Conservation (phyloP, 2,113 vertebrate species). For the Mystacornis crossleyi region DNA sequence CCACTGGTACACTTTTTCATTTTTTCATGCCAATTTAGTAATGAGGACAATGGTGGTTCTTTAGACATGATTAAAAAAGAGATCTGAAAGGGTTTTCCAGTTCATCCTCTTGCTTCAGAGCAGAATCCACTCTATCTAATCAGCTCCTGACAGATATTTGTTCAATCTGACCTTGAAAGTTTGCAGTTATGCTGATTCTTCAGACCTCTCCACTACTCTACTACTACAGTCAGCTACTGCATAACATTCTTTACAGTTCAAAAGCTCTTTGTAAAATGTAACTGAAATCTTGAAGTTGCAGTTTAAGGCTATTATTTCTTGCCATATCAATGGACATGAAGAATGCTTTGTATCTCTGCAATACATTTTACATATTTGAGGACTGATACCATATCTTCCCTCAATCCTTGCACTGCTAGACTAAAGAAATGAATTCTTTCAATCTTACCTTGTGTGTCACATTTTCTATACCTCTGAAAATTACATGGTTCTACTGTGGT, state of each 20-base stretch:
- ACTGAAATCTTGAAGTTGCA: background rate
- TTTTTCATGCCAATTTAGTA: background rate
- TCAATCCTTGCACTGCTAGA: background rate
- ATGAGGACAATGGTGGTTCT: background rate
- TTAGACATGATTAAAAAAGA: background rate
- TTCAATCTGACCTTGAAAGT: background rate
- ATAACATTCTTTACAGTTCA: background rate
- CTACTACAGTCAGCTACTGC: background rate
- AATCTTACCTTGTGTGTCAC: background rate
- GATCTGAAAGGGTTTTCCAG: background rate
- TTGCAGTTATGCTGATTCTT: background rate
- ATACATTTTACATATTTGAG: background rate
- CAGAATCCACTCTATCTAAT: background rate
- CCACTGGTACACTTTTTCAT: background rate
- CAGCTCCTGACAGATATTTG: background rate
- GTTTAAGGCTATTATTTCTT: background rate
- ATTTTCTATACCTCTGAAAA: conserved; percentile 1
- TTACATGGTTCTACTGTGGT: background rate
- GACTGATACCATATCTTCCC: background rate
- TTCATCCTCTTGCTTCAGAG: background rate
- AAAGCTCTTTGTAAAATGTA: background rate
- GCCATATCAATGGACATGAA: background rate
- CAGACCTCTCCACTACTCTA: background rate
- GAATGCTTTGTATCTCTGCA: background rate
- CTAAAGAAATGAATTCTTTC: background rate